Conservation (phyloP, 2,797 vertebrate species). For the Mallotus villosus region DNA sequence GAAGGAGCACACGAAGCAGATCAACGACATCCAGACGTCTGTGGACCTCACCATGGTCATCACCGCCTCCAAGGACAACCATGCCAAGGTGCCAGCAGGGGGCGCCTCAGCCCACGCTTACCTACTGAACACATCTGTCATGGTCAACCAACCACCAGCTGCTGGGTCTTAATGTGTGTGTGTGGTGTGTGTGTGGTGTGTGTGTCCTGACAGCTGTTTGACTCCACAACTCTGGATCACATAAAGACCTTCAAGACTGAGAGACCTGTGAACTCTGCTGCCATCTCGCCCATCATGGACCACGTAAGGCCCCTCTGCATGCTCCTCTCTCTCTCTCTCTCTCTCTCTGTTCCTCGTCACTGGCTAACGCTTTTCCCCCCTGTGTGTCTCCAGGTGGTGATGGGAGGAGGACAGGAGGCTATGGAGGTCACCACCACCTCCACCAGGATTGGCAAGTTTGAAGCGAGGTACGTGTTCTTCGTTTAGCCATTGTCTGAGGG, state of each 20-base stretch:
- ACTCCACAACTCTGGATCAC: slow-evolving; percentile 85
- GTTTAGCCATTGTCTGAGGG: too few species aligned
- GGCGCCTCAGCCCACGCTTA: too few species aligned
- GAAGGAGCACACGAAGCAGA: slow-evolving; percentile 95
- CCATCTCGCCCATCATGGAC: slow-evolving; percentile 94
- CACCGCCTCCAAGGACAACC: slow-evolving; percentile 95
- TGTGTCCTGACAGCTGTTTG: slow-evolving; percentile 81
- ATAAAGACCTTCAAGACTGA: slow-evolving; percentile 95
- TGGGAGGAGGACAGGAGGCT: slow-evolving; percentile 97
- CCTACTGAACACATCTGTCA: too few species aligned
- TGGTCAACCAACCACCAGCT: background rate
- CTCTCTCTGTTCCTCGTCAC: background rate
- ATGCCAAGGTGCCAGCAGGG: slow-evolving; percentile 80
- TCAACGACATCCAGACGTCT: slow-evolving; percentile 95
- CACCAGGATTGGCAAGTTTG: slow-evolving; percentile 97
- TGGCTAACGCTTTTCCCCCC: background rate
- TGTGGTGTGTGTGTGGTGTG: background rate
- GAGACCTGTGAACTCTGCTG: slow-evolving; percentile 94
- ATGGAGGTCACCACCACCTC: slow-evolving; percentile 99
- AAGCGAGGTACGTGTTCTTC: slow-evolving; percentile 82
- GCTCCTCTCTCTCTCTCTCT: background rate
- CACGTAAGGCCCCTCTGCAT: slow-evolving; percentile 78
- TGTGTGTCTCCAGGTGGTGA: slow-evolving; percentile 82
- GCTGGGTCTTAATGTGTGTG: background rate
- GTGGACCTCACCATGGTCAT: slow-evolving; percentile 95